These are phyloP conservation scores for Chlorospingus flavigularis DNA, from an alignment of 2,797 vertebrate species.

Conservation along the genomic window DNA sequence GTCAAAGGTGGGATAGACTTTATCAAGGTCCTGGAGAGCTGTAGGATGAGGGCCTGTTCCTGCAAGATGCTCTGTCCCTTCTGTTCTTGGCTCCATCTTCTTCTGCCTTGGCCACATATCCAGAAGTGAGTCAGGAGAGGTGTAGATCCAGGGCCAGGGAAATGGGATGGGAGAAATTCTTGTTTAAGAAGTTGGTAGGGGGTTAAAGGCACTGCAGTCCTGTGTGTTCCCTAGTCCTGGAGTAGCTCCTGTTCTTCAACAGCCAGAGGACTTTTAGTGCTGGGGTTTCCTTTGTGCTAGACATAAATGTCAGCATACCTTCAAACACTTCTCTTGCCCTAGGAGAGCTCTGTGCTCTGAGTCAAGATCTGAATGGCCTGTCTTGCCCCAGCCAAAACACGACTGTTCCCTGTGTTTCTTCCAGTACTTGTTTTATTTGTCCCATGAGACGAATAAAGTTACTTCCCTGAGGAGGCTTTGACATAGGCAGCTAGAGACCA, in stretches of 20 bases:
- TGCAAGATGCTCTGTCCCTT: not conserved
- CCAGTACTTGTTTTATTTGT: constrained; percentile 38
- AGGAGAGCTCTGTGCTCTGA: not conserved
- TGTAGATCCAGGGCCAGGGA: not conserved
- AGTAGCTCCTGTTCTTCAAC: not conserved
- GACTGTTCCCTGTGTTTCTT: constrained; percentile 25
- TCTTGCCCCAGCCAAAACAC: not conserved
- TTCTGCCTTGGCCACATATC: not conserved
- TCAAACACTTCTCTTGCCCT: not conserved
- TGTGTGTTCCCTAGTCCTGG: not conserved
- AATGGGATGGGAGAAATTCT: not conserved
- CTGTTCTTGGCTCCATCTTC: not conserved
- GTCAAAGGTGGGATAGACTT: not conserved
- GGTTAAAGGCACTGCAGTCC: not conserved
- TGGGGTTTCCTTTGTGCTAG: not conserved
- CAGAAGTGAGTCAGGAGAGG: not conserved
- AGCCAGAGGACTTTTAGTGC: not conserved
- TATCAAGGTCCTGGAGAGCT: not conserved
- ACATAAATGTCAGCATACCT: not conserved
- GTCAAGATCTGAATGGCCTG: not conserved
- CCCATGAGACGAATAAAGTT: not conserved
- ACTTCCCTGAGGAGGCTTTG: not conserved
- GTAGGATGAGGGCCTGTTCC: not conserved
- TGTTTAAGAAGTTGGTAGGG: not conserved
- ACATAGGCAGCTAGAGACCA: constrained; percentile 25